A percentile compares a stretch with the other conserved stretches of the same genome.
Conservation (phyloP, 2,888 invertebrate species). For the Notodonta ziczac region DNA sequence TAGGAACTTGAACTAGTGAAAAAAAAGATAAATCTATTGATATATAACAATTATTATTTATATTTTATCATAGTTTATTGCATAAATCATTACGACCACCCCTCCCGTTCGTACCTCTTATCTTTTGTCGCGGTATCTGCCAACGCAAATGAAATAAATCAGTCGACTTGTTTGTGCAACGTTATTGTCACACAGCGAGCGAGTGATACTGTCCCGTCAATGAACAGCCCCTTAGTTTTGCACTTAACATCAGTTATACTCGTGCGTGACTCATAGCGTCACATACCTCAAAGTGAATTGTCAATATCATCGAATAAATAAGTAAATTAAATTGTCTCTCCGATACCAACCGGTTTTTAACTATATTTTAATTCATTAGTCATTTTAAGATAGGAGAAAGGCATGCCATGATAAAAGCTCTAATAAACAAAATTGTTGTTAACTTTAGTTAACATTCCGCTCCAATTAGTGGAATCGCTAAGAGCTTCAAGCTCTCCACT, state of each 20-base stretch:
- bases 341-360: too few species aligned
- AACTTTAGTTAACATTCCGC: background rate
- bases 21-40: too few species aligned
- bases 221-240: too few species aligned
- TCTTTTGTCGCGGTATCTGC: background rate
- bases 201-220: background rate
- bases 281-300: too few species aligned
- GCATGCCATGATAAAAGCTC: background rate
- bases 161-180: background rate
- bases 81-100: background rate
- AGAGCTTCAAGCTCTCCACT: background rate
- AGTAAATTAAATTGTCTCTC: too few species aligned
- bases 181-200: background rate
- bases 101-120: background rate
- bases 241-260: too few species aligned
- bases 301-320: too few species aligned
- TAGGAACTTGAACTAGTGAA: too few species aligned
- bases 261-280: too few species aligned
- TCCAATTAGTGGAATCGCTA: background rate
- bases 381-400: background rate
- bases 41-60: too few species aligned
- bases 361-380: too few species aligned
- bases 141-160: background rate
- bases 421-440: background rate
- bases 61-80: too few species aligned